phyloP scores from a whole-genome alignment of 2,113 vertebrate genomes.

The Rhea pennata region DNA sequence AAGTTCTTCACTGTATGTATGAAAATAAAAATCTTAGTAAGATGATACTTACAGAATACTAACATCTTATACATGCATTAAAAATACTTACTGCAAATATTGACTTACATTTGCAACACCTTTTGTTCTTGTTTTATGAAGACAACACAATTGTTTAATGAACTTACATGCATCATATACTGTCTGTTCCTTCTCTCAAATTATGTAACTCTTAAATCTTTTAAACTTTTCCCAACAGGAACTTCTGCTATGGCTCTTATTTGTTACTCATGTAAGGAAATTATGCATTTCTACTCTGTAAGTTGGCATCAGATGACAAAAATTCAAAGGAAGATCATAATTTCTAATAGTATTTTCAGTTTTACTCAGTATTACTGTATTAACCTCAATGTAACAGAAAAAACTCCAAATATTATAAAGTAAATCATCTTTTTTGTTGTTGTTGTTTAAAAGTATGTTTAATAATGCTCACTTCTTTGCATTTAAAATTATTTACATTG shows the following conservation, averaged over 20 bases:
- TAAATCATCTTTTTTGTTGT: constrained; percentile 2
- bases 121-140: neutral
- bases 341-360: neutral
- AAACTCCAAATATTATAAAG: neutral
- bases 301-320: neutral
- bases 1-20: neutral
- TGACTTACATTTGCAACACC: neutral
- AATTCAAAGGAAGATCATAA: neutral
- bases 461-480: neutral
- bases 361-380: neutral
- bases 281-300: neutral
- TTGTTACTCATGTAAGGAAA: neutral
- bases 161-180: neutral
- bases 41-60: neutral
- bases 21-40: neutral
- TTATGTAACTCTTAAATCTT: neutral
- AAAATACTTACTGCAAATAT: neutral
- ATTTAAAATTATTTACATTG: constrained; percentile 37
- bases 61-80: neutral
- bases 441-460: neutral
- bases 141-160: neutral
- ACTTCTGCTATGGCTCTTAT: neutral
- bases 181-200: accelerated
- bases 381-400: constrained; percentile 32
- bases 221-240: neutral